These are phyloP conservation scores for Elymnias hypermnestra DNA, from an alignment of 1,140 invertebrate species.

Conservation along the genomic window DNA sequence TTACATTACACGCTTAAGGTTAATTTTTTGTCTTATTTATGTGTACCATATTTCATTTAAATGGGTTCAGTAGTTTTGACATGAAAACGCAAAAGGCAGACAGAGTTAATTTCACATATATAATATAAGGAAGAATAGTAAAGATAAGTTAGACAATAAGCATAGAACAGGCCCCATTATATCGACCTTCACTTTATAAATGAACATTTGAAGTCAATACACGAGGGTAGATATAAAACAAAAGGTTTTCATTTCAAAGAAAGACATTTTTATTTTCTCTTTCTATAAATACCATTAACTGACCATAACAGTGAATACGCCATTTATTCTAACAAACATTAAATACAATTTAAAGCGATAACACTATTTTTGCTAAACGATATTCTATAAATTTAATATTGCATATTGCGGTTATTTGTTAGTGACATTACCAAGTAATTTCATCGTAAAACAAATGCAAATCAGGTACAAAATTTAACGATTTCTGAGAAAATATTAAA, in stretches of 20 bases:
- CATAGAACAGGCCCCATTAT: too few species aligned
- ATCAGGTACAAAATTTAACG: conserved; percentile 14
- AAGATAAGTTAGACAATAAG: too few species aligned
- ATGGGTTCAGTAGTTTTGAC: too few species aligned
- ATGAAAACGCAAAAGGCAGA: too few species aligned
- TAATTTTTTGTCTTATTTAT: too few species aligned
- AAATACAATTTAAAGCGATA: conserved; percentile 2
- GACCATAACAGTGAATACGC: conserved; percentile 5
- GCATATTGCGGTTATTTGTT: not conserved
- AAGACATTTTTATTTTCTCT: conserved; percentile 6
- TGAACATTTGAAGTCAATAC: too few species aligned
- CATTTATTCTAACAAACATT: not conserved
- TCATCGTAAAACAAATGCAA: conserved; percentile 14
- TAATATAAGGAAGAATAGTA: too few species aligned
- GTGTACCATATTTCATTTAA: too few species aligned
- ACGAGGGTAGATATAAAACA: too few species aligned
- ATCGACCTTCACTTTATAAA: too few species aligned
- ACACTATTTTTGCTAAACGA: conserved; percentile 6
- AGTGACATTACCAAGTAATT: not conserved
- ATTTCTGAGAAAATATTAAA: not conserved
- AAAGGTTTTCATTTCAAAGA: not conserved
- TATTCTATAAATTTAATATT: not conserved
- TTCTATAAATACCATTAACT: not conserved
- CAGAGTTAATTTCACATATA: too few species aligned
- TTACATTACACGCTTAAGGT: too few species aligned